These are phyloP conservation scores for Oxystoma pomonae DNA, from an alignment of 2,888 invertebrate genomes.

Conservation along the genomic window DNA sequence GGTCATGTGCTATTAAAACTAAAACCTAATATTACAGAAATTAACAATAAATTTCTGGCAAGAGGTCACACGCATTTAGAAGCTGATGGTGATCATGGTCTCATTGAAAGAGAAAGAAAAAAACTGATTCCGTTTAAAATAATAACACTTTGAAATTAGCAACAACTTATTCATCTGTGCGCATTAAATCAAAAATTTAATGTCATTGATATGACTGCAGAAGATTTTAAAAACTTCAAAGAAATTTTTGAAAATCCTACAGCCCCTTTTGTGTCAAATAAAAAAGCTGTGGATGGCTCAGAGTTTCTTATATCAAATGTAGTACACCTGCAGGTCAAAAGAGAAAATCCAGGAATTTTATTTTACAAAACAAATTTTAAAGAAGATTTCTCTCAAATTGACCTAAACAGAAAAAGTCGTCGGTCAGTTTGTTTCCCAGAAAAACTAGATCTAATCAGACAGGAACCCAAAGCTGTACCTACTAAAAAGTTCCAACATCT, in stretches of 20 bases:
- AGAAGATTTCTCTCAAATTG: conserved; percentile 4
- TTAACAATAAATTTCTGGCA: conserved; percentile 19
- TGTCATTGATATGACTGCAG: background rate
- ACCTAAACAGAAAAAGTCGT: conserved; percentile 5
- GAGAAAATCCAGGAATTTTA: conserved; percentile 8
- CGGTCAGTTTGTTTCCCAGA: conserved; percentile 2
- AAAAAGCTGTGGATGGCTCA: background rate
- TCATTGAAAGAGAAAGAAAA: conserved; percentile 21
- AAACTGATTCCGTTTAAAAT: conserved; percentile 17
- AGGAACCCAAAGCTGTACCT: background rate
- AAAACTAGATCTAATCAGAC: background rate
- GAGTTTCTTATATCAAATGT: conserved; percentile 19
- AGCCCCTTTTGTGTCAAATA: background rate
- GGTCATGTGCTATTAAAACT: conserved; percentile 20
- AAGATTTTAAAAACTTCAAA: background rate
- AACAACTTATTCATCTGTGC: conserved; percentile 11
- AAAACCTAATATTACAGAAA: conserved; percentile 14
- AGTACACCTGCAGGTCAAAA: conserved; percentile 17
- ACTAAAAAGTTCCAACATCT: background rate
- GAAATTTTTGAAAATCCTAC: background rate
- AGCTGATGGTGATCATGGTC: conserved; percentile 17
- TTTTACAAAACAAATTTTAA: conserved; percentile 16
- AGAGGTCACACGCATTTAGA: conserved; percentile 24
- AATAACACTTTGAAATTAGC: conserved; percentile 22
- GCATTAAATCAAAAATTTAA: conserved; percentile 4